Evolutionary conservation across 2,113 vertebrate genomes (phyloP).

Genomic region (Nansenia antarctica): DNA sequence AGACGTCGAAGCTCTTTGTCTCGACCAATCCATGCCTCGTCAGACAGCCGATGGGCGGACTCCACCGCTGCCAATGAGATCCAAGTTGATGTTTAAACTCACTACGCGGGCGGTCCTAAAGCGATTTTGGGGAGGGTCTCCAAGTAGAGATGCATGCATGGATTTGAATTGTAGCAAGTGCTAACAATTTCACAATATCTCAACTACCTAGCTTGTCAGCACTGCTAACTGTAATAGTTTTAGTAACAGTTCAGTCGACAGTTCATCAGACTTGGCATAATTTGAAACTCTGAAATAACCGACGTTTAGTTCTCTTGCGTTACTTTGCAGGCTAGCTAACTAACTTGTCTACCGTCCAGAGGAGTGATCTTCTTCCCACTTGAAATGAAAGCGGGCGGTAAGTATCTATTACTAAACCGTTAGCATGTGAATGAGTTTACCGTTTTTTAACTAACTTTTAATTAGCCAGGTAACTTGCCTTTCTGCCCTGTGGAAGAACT

Average conservation of each 20-base stretch:
- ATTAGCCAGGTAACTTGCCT: neutral
- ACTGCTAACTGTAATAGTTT: neutral
- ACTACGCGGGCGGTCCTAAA: constrained; percentile 71
- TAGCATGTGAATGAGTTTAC: neutral
- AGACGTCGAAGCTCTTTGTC: accelerated
- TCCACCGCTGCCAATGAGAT: constrained; percentile 48
- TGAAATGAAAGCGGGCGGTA: constrained; percentile 82
- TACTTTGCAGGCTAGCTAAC: neutral
- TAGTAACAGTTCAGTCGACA: neutral
- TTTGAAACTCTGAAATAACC: neutral
- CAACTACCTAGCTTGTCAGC: neutral
- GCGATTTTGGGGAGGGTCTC: constrained; percentile 54
- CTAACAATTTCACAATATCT: constrained; percentile 29
- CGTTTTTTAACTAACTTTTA: neutral
- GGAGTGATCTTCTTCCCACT: constrained; percentile 40
- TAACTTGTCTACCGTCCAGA: neutral
- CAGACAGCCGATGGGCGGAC: constrained; percentile 12
- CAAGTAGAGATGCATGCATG: constrained; percentile 51
- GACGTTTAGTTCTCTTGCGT: neutral
- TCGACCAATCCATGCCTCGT: constrained; percentile 48
- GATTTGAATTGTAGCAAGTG: constrained; percentile 58
- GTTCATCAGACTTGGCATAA: neutral
- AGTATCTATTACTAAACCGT: constrained; percentile 45
- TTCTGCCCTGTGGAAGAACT: neutral
- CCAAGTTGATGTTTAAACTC: constrained; percentile 73